Evolutionary conservation across 2,888 invertebrate genomes (phyloP), one percentile per base, ranked within the genome.

Genomic region (Lithophane semibrunnea): DNA sequence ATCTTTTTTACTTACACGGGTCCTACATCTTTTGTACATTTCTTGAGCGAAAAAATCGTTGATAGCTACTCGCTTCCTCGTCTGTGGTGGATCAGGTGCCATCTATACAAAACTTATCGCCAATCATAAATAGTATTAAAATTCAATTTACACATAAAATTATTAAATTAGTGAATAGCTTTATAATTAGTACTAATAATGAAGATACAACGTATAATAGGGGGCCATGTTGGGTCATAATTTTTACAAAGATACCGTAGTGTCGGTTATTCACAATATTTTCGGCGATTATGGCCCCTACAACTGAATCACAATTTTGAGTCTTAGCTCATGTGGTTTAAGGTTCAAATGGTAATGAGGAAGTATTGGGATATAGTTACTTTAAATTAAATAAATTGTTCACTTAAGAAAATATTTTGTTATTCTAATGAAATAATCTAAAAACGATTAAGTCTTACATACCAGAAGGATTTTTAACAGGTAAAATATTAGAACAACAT

Each of bases 301-400:
- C 12, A 73, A 73, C 67, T 70, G n/a, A 82, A 68, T 79, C 73
- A 82, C 74, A 77, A 84, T 52, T 63, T 65, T 66, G 5, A 72
- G 75, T 82, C 87, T 77, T 79, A 87, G 77, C 77, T 63, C 82
- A 87, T 77, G 85, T 74, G 76, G 65, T 54, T 64, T 37, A 64
- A 12, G n/a, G 65, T 12, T 64, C 37, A 72, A 83, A 68, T 44
- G 13, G 21, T 49, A 56, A 37, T 24, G 2, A 44, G 7, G 49
- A 69, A 63, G 54, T 29, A 44, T 44, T 52, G 9, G 10, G 9
- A 63, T n/a, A 29, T 49, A 29, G n/a, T 13, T 49, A 29, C 16
- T 54, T 60, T 29, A 73, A 44, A 44, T 61, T 37, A 52, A 52
- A 37, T 1, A 52, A 52, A 37, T n/a, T 54, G n/a, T 37, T 68